Base-by-base conservation (phyloP, 2,113 vertebrate genomes). In the Brachirus orientalis region DNA sequence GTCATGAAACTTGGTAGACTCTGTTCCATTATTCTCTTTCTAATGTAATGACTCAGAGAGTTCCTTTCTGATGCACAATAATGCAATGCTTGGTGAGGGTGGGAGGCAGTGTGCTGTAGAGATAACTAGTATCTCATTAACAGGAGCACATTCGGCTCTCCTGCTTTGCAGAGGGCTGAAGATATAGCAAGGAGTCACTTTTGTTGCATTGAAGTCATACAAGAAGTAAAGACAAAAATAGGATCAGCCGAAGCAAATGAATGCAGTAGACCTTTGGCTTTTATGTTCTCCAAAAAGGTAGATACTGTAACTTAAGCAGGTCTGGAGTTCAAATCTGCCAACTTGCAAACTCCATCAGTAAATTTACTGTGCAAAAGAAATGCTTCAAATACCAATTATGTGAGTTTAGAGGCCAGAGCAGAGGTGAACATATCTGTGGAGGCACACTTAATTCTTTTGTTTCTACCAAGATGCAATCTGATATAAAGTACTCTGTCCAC, bases 101-200 rank as follows among this genome's bases (percentile, higher is more conserved):
- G 73, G 82, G 77, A 84, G 74, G 81, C 72, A 48, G 79, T 87
- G 83, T 70, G 79, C 68, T 50, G 54, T 44, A 74, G 69, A 84
- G 80, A 89, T 84, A 84, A 88, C 80, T 67, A 85, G 72, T 71
- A 85, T 77, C 86, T 91, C 83, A 86, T 90, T 87, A 89, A 83
- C 72, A 50, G 58, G 43, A 75, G 47, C 73, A 80, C 63, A 85
- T 83, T 79, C 53, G 63, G 75, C 83, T 64, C 63, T n/a, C 13
- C 63, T 72, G 60, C 69, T 67, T 56, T 71, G 41, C 60, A 53
- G 46, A 43, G 43, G 33, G 20, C 41, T 58, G 46, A 56, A 65
- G 70, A 76, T n/a, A 63, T 17, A 61, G 79, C n/a, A 14, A 5
- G 54, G n/a, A 74, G 33, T 57, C 57, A 6, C 20, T 57, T 72